Conservation (phyloP, 2,113 vertebrate genomes). For the Platysternon megacephalum region DNA sequence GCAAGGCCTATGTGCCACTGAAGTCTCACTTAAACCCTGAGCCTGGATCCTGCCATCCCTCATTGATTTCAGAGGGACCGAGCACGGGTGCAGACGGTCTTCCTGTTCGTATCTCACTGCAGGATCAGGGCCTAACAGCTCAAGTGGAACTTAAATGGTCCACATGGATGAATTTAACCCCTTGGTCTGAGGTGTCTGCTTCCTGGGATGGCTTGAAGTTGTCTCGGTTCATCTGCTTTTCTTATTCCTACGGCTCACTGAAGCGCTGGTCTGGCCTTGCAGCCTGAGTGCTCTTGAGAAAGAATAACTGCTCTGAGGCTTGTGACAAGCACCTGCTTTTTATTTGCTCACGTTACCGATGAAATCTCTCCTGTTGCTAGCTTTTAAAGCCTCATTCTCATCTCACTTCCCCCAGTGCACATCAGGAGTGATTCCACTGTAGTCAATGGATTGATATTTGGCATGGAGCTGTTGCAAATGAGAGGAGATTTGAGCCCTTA, state of each 20-base stretch:
- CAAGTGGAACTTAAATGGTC: neutral
- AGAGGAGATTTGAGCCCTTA: neutral
- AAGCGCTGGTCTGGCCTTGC: neutral
- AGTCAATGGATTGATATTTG: neutral
- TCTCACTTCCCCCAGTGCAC: neutral
- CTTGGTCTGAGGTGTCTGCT: neutral
- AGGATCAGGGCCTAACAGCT: neutral
- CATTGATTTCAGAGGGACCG: neutral
- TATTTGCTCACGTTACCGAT: neutral
- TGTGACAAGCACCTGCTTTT: neutral
- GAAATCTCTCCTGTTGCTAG: neutral
- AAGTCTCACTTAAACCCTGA: neutral
- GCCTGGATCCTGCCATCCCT: neutral
- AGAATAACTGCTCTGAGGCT: too few species aligned
- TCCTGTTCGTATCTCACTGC: neutral
- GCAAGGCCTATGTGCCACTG: neutral
- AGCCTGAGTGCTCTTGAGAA: neutral
- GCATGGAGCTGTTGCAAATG: rapidly evolving
- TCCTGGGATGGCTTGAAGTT: neutral
- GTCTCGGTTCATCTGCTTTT: neutral
- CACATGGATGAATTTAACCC: neutral
- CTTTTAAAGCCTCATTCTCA: neutral
- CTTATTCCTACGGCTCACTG: neutral
- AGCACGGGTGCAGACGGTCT: neutral
- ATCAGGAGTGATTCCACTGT: neutral